phyloP scores from a whole-genome alignment of 2,797 vertebrate genomes.

The Poecilia wingei region DNA sequence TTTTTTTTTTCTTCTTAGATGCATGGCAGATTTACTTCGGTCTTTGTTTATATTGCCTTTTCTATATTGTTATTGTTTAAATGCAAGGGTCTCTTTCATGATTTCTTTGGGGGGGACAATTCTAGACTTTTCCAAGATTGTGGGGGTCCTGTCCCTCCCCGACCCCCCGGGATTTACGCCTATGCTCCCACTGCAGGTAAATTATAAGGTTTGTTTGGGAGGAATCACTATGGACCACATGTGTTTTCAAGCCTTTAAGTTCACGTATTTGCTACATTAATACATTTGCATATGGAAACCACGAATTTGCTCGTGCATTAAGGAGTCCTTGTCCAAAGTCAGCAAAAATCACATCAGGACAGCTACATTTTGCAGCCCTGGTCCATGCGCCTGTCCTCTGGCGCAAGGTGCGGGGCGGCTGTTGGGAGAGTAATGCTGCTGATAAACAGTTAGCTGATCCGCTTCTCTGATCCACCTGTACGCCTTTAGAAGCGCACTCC shows the following conservation, averaged over 20 bases:
- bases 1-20: too few relatives aligned
- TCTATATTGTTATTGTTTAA: too few relatives aligned
- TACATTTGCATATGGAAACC: neutral
- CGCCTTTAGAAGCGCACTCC: constrained; percentile 45
- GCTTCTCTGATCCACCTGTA: constrained; percentile 67
- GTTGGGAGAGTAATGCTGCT: constrained; percentile 31
- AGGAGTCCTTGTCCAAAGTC: constrained; percentile 12
- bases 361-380: constrained; percentile 16
- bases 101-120: too few relatives aligned
- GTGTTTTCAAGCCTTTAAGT: neutral
- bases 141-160: too few relatives aligned
- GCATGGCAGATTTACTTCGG: too few relatives aligned
- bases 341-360: constrained; percentile 17
- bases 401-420: constrained; percentile 47
- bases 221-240: neutral
- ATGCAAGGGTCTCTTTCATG: too few relatives aligned
- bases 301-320: constrained; percentile 6
- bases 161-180: too few relatives aligned
- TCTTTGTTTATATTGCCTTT: too few relatives aligned
- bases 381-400: constrained; percentile 35
- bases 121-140: too few relatives aligned
- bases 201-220: neutral
- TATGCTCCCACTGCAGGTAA: neutral
- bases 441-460: constrained; percentile 33
- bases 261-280: constrained; percentile 12